Evolutionary conservation across 2,888 invertebrate species (phyloP).

Genomic region (Hypomecis atomaria): DNA sequence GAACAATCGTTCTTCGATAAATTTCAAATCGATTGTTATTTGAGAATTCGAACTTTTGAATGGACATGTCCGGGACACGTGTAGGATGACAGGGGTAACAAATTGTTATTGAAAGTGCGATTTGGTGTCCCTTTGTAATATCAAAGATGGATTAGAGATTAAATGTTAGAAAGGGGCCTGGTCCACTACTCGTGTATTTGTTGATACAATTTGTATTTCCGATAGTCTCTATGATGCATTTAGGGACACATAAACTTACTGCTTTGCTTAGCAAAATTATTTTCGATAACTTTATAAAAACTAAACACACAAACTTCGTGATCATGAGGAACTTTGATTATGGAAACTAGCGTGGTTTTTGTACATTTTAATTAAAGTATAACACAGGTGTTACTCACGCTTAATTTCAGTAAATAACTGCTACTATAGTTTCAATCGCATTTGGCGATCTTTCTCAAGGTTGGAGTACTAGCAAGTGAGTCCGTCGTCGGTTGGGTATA

Average conservation of each 20-base stretch:
- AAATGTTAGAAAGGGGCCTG: conserved; percentile 35
- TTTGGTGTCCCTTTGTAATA: conserved; percentile 42
- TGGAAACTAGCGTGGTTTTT: no score
- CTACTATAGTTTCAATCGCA: no score
- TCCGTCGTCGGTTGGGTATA: no score
- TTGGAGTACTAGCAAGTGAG: no score
- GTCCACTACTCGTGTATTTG: conserved; percentile 32
- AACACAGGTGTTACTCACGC: no score
- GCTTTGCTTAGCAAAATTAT: no score
- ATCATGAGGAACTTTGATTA: no score
- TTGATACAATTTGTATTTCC: conserved; percentile 31
- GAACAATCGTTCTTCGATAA: conserved; percentile 36
- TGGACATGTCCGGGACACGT: conserved; percentile 53
- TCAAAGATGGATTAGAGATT: conserved; percentile 44
- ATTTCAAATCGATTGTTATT: conserved; percentile 37
- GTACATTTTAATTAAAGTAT: no score
- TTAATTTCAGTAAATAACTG: no score
- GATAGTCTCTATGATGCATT: conserved; percentile 6
- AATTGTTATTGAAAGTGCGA: conserved; percentile 50
- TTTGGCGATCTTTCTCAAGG: no score
- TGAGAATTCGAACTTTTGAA: conserved; percentile 36
- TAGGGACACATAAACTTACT: neutral
- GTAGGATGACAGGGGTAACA: conserved; percentile 48
- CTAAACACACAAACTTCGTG: no score
- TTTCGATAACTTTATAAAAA: no score